Base-by-base conservation (phyloP, 2,888 invertebrate species). In the Brachypalpus laphriformis region DNA sequence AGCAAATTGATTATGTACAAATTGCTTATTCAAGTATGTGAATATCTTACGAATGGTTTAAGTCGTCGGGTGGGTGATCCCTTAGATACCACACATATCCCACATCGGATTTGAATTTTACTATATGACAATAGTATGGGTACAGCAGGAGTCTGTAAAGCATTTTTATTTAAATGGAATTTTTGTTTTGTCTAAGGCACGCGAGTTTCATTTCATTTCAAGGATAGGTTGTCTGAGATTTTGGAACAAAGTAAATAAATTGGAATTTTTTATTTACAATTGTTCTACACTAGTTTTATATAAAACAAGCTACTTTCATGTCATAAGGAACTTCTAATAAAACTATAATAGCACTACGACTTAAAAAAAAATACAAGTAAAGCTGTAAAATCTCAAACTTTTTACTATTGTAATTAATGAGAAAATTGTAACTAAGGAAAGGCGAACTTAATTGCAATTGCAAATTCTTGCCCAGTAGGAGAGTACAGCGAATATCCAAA, bases 1-100 rank as follows among this genome's bases (percentile, higher is more conserved):
- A 59, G n/a, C 45, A 47, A 71, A 71, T 71, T 59, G 57, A 71
- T 57, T 71, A 47, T 37, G 47, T 71, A 59, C 71, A 57, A 45
- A 71, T 49, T 59, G 47, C 47, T 20, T 37, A 16, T 57, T 57
- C 34, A 71, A 71, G 71, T 34, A 18, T 71, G 47, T 47, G 70
- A 57, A 47, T 34, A 56, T 45, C 54, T 70, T 57, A 22, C n/a
- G 42, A 40, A 22, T 54, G 66, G 47, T n/a, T 34, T 34, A 66
- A 28, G 28, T 34, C 31, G 31, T 31, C 37, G 20, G 25, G 45
- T 8, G 20, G 20, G 14, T 47, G 28, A 57, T 45, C 31, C 42
- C 54, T 14, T 31, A 56, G 68, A 37, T 68, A 45, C 42, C 54
- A 31, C 25, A 70, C 56, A 28, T 56, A 45, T 18, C 22, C 37